A percentile compares a stretch with the other conserved stretches of the same genome.
Evolutionary conservation across 2,797 vertebrate species (phyloP).

Genomic region (Diplodus sargus): DNA sequence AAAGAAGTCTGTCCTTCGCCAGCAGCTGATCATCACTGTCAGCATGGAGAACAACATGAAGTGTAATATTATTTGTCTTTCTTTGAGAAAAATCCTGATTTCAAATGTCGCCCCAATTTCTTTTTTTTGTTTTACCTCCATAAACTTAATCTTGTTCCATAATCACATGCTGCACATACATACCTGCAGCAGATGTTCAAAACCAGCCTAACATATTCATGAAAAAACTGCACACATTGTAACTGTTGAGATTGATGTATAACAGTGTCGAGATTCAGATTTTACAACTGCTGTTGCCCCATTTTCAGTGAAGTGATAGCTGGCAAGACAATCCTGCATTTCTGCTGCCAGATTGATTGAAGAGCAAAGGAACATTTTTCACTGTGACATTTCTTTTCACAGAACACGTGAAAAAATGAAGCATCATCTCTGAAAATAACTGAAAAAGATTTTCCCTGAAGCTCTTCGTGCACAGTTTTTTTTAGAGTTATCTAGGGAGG

Average conservation of each 20-base stretch:
- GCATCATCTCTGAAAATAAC: conserved; percentile 17
- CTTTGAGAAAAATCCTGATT: too few relatives aligned
- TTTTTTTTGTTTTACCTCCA: too few relatives aligned
- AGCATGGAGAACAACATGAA: too few relatives aligned
- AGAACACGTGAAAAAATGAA: conserved; percentile 1
- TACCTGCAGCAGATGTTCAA: neutral
- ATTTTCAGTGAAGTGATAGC: neutral
- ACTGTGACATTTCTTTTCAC: conserved; percentile 14
- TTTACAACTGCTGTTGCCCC: neutral
- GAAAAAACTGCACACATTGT: neutral
- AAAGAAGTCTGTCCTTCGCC: too few relatives aligned
- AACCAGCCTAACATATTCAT: neutral
- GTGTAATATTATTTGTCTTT: too few relatives aligned
- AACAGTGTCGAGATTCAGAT: neutral
- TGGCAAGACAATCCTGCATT: neutral
- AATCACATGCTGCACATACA: neutral
- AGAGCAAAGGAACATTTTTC: neutral
- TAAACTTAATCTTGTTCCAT: neutral
- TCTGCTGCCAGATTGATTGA: neutral
- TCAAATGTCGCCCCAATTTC: too few relatives aligned
- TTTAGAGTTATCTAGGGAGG: neutral
- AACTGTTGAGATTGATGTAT: neutral
- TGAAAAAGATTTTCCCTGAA: neutral
- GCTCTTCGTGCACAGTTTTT: neutral
- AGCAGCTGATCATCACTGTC: too few relatives aligned